Evolutionary conservation across 2,113 vertebrate genomes (phyloP), one percentile per base, ranked within the genome.

Genomic region (Chaetura pelagica): DNA sequence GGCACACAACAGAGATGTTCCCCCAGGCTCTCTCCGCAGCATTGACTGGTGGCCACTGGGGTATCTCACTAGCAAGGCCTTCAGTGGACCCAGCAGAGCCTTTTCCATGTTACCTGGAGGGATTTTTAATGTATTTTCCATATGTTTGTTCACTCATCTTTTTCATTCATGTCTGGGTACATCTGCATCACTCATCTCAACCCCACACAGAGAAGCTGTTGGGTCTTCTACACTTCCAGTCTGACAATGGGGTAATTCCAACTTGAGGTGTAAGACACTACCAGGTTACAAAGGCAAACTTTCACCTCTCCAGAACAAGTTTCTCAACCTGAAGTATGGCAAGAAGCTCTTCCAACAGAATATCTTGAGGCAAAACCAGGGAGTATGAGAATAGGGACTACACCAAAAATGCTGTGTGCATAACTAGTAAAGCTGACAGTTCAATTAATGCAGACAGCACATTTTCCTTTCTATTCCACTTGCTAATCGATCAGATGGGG

Each of bases 21-120:
- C 18, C 7, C 27, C 19, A 24, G 2, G 1, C 12, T 46, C 34
- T 32, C 76, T 44, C 38, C 42, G 58, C 61, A 71, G 62, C 52
- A 26, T 1, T 34, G 40, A 9, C 63, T 3, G 0, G 27, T 34
- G 35, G 11, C 10, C 14, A 19, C 15, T 2, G 1, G 0, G 18
- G 12, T 54, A 69, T 49, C 44, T 78, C 32, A 30, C 18, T 6
- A 61, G 51, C 59, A 38, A 54, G 66, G 30, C 32, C 44, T 49
- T 52, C 3, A 2, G 16, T 23, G 46, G 22, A 35, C 32, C 34
- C 44, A 67, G 22, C 32, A 44, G 32, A 32, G 29, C 55, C 61
- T 74, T 55, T 42, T 77, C 35, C 0, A 1, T 6, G 16, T 40
- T 35, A 58, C 38, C 52, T 55, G 29, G 24, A 49, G 27, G 6